These are phyloP conservation scores for Aproaerema taeniolella DNA, from an alignment of 2,888 invertebrate genomes.

Conservation along the genomic window DNA sequence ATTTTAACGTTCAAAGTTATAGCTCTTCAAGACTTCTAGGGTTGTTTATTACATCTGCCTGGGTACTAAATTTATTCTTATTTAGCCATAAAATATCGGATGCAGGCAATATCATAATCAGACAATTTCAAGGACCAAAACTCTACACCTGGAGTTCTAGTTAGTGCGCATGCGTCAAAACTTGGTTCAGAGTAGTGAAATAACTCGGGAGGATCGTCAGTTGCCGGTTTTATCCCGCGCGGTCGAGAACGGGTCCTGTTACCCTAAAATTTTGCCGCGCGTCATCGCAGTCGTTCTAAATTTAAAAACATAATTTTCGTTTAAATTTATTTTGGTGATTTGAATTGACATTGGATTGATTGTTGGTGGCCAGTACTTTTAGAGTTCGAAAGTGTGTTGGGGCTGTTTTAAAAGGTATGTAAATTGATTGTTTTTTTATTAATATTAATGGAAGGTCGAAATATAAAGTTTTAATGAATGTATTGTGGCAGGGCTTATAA, in stretches of 20 bases:
- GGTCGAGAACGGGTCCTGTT: constrained; percentile 19
- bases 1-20: too few relatives aligned
- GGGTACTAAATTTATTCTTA: constrained; percentile 2
- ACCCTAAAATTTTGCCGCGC: neutral
- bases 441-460: too few relatives aligned
- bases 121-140: constrained; percentile 40
- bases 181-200: constrained; percentile 36
- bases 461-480: too few relatives aligned
- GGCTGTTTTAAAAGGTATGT: neutral
- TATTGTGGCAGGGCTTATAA: too few relatives aligned
- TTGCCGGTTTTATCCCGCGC: constrained; percentile 36
- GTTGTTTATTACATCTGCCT: constrained; percentile 3
- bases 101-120: constrained; percentile 11
- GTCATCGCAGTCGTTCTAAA: neutral
- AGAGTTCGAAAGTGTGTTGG: constrained; percentile 1
- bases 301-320: neutral
- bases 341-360: neutral
- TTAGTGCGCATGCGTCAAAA: constrained; percentile 50
- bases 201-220: constrained; percentile 31
- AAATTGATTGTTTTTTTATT: neutral
- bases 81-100: constrained; percentile 8
- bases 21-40: too few relatives aligned
- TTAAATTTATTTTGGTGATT: neutral
- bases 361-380: neutral
- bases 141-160: constrained; percentile 34